Percentiles rank a stretch among this genome's conserved stretches.
These are phyloP conservation scores for Cirrhinus molitorella DNA, from an alignment of 2,797 vertebrate genomes.

Conservation along the genomic window DNA sequence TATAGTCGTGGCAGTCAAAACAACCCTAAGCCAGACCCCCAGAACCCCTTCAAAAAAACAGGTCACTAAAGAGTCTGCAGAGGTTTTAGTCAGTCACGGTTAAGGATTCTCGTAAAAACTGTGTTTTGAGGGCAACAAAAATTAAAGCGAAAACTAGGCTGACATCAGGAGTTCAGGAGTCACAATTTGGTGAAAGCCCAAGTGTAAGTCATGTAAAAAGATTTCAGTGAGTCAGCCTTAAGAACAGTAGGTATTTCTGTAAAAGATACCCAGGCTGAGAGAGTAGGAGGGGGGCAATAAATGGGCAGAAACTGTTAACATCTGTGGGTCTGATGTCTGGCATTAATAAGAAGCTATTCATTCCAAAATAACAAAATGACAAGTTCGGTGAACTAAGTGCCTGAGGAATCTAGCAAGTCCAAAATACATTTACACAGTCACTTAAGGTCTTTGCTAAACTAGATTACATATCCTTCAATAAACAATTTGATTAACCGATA, in stretches of 20 bases:
- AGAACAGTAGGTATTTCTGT: constrained; percentile 37
- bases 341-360: constrained; percentile 17
- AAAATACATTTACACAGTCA: not conserved
- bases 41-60: constrained; percentile 49
- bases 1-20: constrained; percentile 61
- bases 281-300: constrained; percentile 39
- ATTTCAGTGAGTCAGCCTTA: constrained; percentile 7
- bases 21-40: constrained; percentile 52
- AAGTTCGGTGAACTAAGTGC: not conserved
- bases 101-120: constrained; percentile 58
- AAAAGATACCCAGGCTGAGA: constrained; percentile 34
- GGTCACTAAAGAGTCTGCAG: constrained; percentile 48
- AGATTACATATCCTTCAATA: not conserved
- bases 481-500: not conserved
- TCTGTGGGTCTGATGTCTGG: constrained; percentile 28
- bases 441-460: not conserved
- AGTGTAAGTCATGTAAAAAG: constrained; percentile 26
- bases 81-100: constrained; percentile 47
- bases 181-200: constrained; percentile 7
- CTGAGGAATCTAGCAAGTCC: not conserved
- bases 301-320: constrained; percentile 29
- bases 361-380: constrained; percentile 18
- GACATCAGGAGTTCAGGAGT: constrained; percentile 33
- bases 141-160: constrained; percentile 13
- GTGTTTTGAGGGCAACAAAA: constrained; percentile 34